Evolutionary conservation across 2,797 vertebrate species (phyloP).

Genomic region (Dendrocincla fuliginosa): DNA sequence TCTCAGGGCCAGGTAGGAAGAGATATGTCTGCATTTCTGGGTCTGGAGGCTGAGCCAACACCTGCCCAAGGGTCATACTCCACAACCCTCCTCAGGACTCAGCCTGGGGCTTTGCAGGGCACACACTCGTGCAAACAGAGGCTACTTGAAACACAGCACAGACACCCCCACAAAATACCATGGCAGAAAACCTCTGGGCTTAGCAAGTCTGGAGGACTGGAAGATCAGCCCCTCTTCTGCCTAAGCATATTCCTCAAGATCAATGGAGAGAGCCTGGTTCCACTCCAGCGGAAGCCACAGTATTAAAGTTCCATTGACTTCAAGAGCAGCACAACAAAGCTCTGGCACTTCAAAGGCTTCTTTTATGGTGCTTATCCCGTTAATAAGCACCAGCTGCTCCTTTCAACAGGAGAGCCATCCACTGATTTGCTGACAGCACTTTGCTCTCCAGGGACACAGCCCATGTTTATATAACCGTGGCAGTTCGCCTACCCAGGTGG

Average conservation of each 20-base stretch:
- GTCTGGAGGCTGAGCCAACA: not conserved
- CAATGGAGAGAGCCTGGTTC: not conserved
- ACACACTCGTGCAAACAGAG: not conserved
- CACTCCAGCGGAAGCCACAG: not conserved
- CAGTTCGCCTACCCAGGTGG: accelerated
- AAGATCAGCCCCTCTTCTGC: not conserved
- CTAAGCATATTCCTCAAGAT: not conserved
- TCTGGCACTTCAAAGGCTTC: not conserved
- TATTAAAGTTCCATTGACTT: not conserved
- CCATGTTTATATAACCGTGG: not conserved
- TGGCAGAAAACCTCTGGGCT: not conserved
- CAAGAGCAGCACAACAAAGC: not conserved
- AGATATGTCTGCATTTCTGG: not conserved
- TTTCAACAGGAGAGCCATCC: not conserved
- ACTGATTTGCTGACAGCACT: not conserved
- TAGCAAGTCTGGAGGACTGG: not conserved
- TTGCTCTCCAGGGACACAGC: not conserved
- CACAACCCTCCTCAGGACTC: not conserved
- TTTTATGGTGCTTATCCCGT: not conserved
- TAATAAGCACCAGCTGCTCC: not conserved
- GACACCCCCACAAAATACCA: not conserved
- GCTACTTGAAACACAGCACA: not conserved
- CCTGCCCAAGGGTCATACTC: not conserved
- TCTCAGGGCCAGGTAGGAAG: not conserved
- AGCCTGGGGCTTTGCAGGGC: not conserved